Evolutionary conservation across 2,797 vertebrate species (phyloP).

Genomic region (Gallinago stenura): DNA sequence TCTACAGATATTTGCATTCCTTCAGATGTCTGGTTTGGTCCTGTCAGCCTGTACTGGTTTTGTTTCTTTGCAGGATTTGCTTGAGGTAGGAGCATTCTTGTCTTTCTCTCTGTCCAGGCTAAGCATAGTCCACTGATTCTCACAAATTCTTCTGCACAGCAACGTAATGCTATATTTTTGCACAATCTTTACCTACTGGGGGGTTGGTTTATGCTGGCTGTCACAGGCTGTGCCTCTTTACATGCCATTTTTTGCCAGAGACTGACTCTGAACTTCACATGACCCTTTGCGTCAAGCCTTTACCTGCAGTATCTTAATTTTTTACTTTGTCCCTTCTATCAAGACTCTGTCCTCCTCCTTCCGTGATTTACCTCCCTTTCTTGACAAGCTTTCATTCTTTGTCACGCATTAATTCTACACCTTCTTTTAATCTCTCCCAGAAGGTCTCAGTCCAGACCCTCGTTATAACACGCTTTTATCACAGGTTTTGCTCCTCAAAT

Average conservation of each 20-base stretch:
- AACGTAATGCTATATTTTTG: not conserved
- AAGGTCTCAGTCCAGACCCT: conserved; percentile 3
- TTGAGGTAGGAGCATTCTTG: not conserved
- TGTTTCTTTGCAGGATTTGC: not conserved
- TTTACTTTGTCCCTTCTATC: conserved; percentile 49
- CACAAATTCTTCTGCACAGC: not conserved
- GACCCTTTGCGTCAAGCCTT: not conserved
- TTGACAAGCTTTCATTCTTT: conserved; percentile 21
- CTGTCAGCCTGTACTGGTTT: not conserved
- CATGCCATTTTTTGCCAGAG: not conserved
- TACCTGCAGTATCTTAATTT: conserved; percentile 32
- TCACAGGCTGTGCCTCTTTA: not conserved
- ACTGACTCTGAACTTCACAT: conserved; percentile 44
- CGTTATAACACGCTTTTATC: not conserved
- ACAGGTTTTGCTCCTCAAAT: not conserved
- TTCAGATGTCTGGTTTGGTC: not conserved
- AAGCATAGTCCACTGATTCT: not conserved
- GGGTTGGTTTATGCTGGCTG: not conserved
- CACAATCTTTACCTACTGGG: not conserved
- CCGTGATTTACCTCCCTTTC: conserved; percentile 30
- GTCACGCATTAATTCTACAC: not conserved
- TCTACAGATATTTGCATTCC: not conserved
- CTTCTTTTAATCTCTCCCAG: conserved; percentile 7
- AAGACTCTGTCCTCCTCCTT: conserved; percentile 37
- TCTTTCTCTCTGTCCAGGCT: not conserved